Evolutionary conservation across 2,113 vertebrate genomes (phyloP).

Genomic region (Hepsetus odoe): DNA sequence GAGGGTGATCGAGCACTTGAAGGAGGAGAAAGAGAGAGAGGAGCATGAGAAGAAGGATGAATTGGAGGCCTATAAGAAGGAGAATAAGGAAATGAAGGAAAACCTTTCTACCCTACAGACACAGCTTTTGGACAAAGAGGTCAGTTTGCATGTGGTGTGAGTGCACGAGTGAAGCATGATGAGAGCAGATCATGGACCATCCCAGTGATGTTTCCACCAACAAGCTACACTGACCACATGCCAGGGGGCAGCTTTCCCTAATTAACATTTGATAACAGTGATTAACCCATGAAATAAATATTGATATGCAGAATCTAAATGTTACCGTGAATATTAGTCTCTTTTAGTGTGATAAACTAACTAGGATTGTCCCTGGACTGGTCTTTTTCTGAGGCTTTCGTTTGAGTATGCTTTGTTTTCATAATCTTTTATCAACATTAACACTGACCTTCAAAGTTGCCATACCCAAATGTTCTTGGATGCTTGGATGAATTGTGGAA

Average conservation of each 20-base stretch:
- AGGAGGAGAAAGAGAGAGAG: constrained; percentile 89
- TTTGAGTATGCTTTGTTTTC: too few relatives aligned
- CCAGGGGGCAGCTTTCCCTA: background rate
- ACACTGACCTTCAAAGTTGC: too few relatives aligned
- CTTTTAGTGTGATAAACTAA: background rate
- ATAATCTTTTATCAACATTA: too few relatives aligned
- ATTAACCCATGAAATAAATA: background rate
- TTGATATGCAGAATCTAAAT: background rate
- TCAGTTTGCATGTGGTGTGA: constrained; percentile 6
- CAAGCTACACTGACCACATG: background rate
- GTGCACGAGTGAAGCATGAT: background rate
- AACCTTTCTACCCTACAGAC: constrained; percentile 84
- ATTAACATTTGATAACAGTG: background rate
- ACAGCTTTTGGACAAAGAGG: constrained; percentile 46
- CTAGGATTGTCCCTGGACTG: too few relatives aligned
- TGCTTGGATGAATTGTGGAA: background rate
- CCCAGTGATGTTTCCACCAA: background rate
- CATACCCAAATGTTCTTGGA: background rate
- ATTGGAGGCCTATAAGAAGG: constrained; percentile 88
- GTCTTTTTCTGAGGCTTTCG: too few relatives aligned
- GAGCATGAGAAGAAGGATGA: constrained; percentile 90
- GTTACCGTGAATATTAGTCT: background rate
- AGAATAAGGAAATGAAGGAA: constrained; percentile 94
- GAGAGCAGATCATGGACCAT: background rate
- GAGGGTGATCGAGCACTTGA: constrained; percentile 93